Evolutionary conservation across 1,140 invertebrate genomes (phyloP), one percentile per base, ranked within the genome.

Genomic region (Wiebesia pumilae): DNA sequence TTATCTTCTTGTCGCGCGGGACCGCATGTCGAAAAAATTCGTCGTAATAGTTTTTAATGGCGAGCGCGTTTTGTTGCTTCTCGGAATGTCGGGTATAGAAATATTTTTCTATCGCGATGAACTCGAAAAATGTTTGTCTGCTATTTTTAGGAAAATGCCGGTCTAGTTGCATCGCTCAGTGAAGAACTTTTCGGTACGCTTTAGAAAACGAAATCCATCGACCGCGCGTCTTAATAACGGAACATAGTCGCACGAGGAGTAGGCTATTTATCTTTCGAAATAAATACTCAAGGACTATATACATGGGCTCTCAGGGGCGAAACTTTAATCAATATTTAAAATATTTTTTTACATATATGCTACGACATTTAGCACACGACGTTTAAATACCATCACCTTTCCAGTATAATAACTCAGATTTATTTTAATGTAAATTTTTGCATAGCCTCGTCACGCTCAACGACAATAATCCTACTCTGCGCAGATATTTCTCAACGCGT

Each of bases 21-120:
- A 40, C 65, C 75, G 78, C 84, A 47, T 62, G 21, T 43, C 27
- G 33, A 24, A 81, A 78, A 75, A 86, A 82, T 86, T 86, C 85
- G 71, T 83, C 73, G 85, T 78, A 86, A 86, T 86, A 83, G 54
- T 54, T 86, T 86, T 86, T 86, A 86, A 86, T 86, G 81, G 85
- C 80, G 73, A 71, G 51, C 24, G 38, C 51, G 40, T 80, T 78
- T 83, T 83, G 14, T 69, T n/a, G 10, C 30, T 86, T 86, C 85
- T 54, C n/a, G 33, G 85, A 86, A 86, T 3, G 69, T 77, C 10
- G 14, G 33, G 19, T 47, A 51, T 73, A 35, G 82, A 54, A 83
- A 75, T 75, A 51, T 69, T 62, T 35, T 75, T 75, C 71, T 12
- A 75, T 77, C 73, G 27, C 14, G 54, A 84, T 77, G 83, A 77